A percentile compares a stretch with the other conserved stretches of the same genome.
Evolutionary conservation across 2,797 vertebrate species (phyloP).

Genomic region (Alauda arvensis): DNA sequence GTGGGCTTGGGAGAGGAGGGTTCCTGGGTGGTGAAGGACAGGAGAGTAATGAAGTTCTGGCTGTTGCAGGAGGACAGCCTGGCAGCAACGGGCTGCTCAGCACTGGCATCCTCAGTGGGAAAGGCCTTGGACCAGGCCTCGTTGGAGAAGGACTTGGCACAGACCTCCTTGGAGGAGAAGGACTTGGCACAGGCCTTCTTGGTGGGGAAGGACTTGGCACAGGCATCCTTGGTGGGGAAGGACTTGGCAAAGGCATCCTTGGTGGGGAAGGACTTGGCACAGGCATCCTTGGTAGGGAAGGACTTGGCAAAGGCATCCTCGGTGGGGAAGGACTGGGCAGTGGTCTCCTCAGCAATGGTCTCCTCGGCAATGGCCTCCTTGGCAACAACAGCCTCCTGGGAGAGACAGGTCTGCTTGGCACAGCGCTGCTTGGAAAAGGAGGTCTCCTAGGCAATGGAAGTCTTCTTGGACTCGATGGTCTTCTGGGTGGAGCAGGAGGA

Average conservation of each 20-base stretch:
- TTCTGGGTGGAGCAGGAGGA: not conserved
- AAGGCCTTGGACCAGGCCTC: not conserved
- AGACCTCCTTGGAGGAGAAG: not conserved
- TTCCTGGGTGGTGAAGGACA: not conserved
- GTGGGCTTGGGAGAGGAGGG: not conserved
- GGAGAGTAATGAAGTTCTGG: not conserved
- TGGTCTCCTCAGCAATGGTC: not conserved
- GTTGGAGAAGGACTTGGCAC: not conserved
- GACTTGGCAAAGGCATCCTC: not conserved
- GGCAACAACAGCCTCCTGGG: conserved; percentile 25
- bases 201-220: not conserved
- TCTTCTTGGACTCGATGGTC: not conserved
- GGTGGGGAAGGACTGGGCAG: not conserved
- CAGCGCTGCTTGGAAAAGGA: conserved; percentile 28
- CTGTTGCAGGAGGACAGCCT: conserved; percentile 9
- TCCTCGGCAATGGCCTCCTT: not conserved
- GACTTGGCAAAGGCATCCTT: not conserved
- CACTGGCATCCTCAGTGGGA: not conserved
- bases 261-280: fast-evolving
- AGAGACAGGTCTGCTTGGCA: conserved; percentile 12
- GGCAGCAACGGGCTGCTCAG: not conserved
- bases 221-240: not conserved
- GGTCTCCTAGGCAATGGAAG: conserved; percentile 25
- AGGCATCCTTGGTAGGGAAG: not conserved
- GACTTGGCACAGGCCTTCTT: not conserved